Base-by-base conservation (phyloP, 2,113 vertebrate genomes). In the Bubalus kerabau region DNA sequence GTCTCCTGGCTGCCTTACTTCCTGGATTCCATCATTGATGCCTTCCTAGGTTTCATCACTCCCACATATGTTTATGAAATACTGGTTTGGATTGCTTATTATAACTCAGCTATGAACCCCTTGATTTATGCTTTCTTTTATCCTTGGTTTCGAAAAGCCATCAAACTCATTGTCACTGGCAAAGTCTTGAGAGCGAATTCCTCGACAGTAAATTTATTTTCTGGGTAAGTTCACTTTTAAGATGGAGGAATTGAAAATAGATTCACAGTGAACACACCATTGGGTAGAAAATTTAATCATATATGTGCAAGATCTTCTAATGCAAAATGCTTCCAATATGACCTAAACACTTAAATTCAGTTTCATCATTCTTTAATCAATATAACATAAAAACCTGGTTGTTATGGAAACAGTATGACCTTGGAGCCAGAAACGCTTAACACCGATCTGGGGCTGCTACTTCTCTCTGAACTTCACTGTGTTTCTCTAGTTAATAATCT, bases 81-180 rank as follows among this genome's bases (percentile, higher is more conserved):
- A 76, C 3, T 98, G 36, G 87, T 97, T 76, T 98, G 97, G 95
- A 94, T 98, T 50, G 91, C 94, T 60, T 98, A 98, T 90, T 26
- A 82, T 62, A 98, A 98, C 87, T 98, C 94, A 60, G 84, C 91
- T 74, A 74, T 74, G 36, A 74, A 74, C 5, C 67, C 67, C 10
- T 24, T 74, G 36, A 40, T 71, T 23, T 40, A 71, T 21, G 67
- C n/a, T 5, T 71, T 71, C n/a, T 40, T 71, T 71, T 40, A 40
- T 40, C 67, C 67, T 40, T 71, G 67, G n/a, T 71, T 71, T 71
- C n/a, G 4, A 71, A 71, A 71, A 40, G n/a, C 19, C 19, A 40
- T 74, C 19, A 74, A 74, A 6, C 67, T 74, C n/a, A 74, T 71
- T 11, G 19, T 71, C 19, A 36, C 67, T 3, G 67, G 67, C 17